Percentiles rank a stretch among this genome's conserved stretches.
phyloP scores from a whole-genome alignment of 2,888 invertebrate genomes.

The Vandiemenella viatica region DNA sequence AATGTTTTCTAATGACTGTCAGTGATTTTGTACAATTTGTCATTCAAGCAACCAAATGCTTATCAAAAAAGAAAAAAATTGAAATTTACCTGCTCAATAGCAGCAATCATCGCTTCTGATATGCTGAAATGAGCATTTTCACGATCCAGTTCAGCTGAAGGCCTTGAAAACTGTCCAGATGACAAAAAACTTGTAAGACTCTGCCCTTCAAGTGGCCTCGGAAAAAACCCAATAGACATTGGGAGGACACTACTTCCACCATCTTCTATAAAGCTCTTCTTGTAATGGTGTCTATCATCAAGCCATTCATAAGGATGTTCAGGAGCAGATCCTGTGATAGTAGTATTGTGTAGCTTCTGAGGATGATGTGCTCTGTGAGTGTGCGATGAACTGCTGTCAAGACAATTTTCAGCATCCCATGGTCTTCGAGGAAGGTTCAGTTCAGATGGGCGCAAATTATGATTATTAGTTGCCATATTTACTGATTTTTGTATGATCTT shows the following conservation, averaged over 20 bases:
- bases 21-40: no score
- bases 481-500: neutral
- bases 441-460: conserved; percentile 10
- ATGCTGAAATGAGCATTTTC: conserved; percentile 79
- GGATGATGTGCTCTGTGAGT: neutral
- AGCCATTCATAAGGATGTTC: conserved; percentile 11
- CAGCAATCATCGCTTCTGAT: conserved; percentile 69
- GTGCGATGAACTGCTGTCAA: neutral
- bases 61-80: no score
- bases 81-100: conserved; percentile 57
- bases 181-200: conserved; percentile 56
- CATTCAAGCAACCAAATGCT: no score
- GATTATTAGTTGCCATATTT: neutral
- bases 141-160: conserved; percentile 61
- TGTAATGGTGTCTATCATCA: conserved; percentile 27
- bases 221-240: conserved; percentile 44
- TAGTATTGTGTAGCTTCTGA: neutral
- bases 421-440: conserved; percentile 9
- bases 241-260: conserved; percentile 41
- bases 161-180: conserved; percentile 50
- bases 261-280: conserved; percentile 42
- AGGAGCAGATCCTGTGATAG: conserved; percentile 14
- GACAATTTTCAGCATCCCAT: conserved; percentile 9
- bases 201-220: conserved; percentile 48
- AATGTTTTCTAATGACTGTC: no score